phyloP scores from a whole-genome alignment of 2,888 invertebrate genomes.

The Lepidonotus clava region DNA sequence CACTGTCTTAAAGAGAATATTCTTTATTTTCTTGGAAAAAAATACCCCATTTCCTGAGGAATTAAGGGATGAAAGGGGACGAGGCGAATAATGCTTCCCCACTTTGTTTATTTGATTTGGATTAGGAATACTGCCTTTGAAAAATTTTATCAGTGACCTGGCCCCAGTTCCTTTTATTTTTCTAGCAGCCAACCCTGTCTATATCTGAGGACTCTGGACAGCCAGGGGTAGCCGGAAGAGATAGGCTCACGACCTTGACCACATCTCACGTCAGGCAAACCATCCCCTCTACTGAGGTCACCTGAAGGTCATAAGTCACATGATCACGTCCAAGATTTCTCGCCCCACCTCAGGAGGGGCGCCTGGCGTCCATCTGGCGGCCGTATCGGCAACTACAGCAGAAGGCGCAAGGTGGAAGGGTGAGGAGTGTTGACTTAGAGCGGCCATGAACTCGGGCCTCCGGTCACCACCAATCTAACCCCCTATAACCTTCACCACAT shows the following conservation, averaged over 20 bases:
- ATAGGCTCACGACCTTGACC: slow-evolving; percentile 13
- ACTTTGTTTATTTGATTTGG: too few relatives aligned
- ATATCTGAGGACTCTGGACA: too few relatives aligned
- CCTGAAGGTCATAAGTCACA: slow-evolving; percentile 1
- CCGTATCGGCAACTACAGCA: neutral
- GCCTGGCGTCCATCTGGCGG: slow-evolving; percentile 26
- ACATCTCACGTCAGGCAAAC: slow-evolving; percentile 7
- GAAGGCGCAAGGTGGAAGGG: too few relatives aligned
- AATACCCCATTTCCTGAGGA: too few relatives aligned
- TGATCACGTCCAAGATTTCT: slow-evolving; percentile 19
- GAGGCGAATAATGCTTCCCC: too few relatives aligned
- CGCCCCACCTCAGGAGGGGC: neutral
- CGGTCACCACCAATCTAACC: slow-evolving; percentile 9
- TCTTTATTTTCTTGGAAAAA: too few relatives aligned
- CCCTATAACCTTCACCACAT: neutral
- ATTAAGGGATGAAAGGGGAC: too few relatives aligned
- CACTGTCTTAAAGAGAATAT: too few relatives aligned
- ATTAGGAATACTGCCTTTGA: too few relatives aligned
- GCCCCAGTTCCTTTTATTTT: too few relatives aligned
- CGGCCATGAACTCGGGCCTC: neutral
- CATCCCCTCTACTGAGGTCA: slow-evolving; percentile 7
- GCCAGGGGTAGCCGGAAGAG: slow-evolving; percentile 8
- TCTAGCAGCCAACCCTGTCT: too few relatives aligned
- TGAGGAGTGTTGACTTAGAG: neutral
- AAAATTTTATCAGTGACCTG: too few relatives aligned